Evolutionary conservation across 92 coral and sea anemone genomes (phyloP).

Genomic region (Micromussa lordhowensis): DNA sequence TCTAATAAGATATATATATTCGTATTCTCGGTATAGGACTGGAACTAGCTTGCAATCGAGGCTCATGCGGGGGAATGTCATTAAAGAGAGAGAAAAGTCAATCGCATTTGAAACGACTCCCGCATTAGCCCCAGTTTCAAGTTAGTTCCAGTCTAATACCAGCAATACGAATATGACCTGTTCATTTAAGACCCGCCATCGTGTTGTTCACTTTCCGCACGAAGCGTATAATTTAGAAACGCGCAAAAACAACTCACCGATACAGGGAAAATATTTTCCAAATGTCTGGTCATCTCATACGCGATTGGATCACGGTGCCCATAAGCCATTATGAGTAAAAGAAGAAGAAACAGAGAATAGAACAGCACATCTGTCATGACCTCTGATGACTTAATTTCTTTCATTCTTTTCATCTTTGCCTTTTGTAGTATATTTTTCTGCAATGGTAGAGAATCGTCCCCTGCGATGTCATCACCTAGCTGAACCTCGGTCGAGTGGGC

Average conservation of each 20-base stretch:
- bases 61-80: no score
- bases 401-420: constrained; percentile 74
- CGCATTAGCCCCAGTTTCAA: no score
- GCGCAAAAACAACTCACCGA: constrained; percentile 4
- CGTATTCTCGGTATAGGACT: no score
- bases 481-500: neutral
- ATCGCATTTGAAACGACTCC: no score
- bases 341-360: constrained; percentile 73
- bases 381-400: constrained; percentile 76
- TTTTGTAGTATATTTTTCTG: constrained; percentile 47
- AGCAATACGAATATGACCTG: no score
- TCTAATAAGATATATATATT: no score
- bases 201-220: neutral
- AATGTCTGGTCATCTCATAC: constrained; percentile 66
- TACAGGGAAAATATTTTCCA: constrained; percentile 57
- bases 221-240: neutral
- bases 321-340: constrained; percentile 81
- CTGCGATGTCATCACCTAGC: neutral
- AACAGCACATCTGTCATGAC: constrained; percentile 74
- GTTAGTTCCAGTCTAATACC: no score
- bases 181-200: neutral
- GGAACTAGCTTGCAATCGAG: no score
- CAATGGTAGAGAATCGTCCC: constrained; percentile 48
- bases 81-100: no score
- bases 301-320: constrained; percentile 87